phyloP scores from a whole-genome alignment of 2,888 invertebrate genomes.

The Trileptium ribeirensis region DNA sequence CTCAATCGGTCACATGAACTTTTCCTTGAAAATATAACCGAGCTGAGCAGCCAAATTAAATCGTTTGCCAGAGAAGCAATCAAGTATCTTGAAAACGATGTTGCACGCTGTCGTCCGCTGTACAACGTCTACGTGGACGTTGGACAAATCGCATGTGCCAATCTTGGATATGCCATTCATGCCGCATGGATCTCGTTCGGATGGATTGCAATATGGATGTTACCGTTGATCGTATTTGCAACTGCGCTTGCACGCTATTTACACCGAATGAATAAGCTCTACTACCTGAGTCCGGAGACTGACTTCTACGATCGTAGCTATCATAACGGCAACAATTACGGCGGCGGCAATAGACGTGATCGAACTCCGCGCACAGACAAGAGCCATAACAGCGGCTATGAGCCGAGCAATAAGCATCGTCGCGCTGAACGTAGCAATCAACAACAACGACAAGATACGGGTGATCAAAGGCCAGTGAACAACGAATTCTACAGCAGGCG shows the following conservation, averaged over 20 bases:
- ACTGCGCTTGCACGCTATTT: slow-evolving; percentile 27
- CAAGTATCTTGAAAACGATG: neutral
- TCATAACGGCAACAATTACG: too few species aligned
- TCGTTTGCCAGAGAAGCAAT: neutral
- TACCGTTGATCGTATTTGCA: slow-evolving; percentile 15
- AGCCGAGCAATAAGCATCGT: too few species aligned
- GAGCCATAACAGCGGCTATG: too few species aligned
- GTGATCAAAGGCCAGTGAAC: too few species aligned
- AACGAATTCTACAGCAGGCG: too few species aligned
- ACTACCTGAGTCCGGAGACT: neutral
- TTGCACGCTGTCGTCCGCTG: slow-evolving; percentile 11
- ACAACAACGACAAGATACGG: too few species aligned
- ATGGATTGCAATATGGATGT: slow-evolving; percentile 21
- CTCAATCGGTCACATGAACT: too few species aligned
- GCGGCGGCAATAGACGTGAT: too few species aligned
- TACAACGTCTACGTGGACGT: slow-evolving; percentile 13
- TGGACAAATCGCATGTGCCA: slow-evolving; percentile 7
- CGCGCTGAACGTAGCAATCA: too few species aligned
- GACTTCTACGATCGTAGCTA: too few species aligned
- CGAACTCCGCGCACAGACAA: too few species aligned
- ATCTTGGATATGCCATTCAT: slow-evolving; percentile 13
- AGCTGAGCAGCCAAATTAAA: neutral
- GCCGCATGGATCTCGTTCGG: slow-evolving; percentile 22
- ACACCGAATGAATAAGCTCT: slow-evolving; percentile 13
- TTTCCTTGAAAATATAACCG: too few species aligned